Base-by-base conservation (phyloP, 2,797 vertebrate species). In the Dipus sagitta region DNA sequence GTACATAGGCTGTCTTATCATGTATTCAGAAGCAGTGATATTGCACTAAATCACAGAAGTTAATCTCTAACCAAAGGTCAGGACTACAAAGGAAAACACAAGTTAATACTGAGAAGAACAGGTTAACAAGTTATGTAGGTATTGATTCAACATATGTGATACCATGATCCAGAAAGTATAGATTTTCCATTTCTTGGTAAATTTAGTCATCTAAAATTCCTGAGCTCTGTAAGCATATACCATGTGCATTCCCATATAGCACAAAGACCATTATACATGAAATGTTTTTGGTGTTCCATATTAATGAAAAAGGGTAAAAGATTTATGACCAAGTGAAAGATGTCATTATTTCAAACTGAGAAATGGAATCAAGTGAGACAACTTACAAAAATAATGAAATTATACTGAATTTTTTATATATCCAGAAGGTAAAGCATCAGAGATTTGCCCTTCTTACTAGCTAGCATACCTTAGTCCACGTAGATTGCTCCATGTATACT, bases 331-430 rank as follows among this genome's bases (percentile, higher is more conserved):
- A 82, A 82, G 62, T 32, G 23, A 93, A 60, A 88, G 23, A 82
- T 76, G 34, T n/a, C 32, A 47, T 64, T 24, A 47, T 82, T 82
- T 54, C 14, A 84, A 54, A 89, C 72, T 83, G 64, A 60, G 34
- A 89, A 77, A 70, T 71, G 64, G 70, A 68, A 72, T 78, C 23
- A 68, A 93, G 62, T 68, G 28, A 76, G 23, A 64, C 26, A 72
- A 77, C 58, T 82, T 82, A 38, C 30, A 76, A 77, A 88, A 93
- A 88, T 18, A 75, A 87, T 60, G 60, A 75, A 81, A 68, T 70
- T 70, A 71, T 70, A 52, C 82, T 93, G 72, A 72, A 72, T 38
- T 78, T 54, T 71, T 0, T 64, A n/a, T 88, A 18, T 65, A 13
- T 77, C 54, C 64, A 77, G 64, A 83, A 64, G 65, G 6, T 42